phyloP scores from a whole-genome alignment of 2,113 vertebrate species.

The Burhinus bistriatus region DNA sequence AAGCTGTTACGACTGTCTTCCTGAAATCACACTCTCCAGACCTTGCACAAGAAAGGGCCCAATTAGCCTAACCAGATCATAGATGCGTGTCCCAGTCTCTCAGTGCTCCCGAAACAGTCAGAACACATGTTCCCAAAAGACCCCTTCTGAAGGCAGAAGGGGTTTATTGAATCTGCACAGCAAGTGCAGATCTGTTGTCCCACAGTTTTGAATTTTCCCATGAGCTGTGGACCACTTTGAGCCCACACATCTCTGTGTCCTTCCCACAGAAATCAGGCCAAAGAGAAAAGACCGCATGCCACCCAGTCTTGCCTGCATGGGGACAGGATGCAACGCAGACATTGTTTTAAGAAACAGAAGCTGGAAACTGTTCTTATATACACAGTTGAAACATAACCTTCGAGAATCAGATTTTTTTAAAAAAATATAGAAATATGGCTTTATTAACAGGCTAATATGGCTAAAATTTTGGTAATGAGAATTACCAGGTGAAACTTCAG shows the following conservation, averaged over 20 bases:
- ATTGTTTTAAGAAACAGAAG: background rate
- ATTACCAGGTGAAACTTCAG: background rate
- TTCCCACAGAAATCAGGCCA: background rate
- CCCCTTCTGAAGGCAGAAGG: background rate
- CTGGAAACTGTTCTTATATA: background rate
- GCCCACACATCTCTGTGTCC: background rate
- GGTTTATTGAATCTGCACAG: background rate
- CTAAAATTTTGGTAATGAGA: background rate
- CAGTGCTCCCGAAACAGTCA: background rate
- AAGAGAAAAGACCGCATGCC: no score
- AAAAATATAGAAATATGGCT: background rate
- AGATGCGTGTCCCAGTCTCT: background rate
- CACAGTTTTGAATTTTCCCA: background rate
- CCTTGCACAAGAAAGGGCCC: background rate
- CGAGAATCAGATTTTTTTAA: background rate
- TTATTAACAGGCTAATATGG: background rate
- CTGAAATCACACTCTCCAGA: background rate
- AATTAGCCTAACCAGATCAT: background rate
- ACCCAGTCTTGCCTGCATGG: background rate
- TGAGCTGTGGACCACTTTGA: accelerated
- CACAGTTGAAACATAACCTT: background rate
- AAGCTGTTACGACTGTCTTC: background rate
- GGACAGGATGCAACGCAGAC: background rate
- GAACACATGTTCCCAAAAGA: background rate
- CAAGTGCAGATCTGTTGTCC: background rate